Base-by-base conservation (phyloP, 2,888 invertebrate species). In the Timandra comae region DNA sequence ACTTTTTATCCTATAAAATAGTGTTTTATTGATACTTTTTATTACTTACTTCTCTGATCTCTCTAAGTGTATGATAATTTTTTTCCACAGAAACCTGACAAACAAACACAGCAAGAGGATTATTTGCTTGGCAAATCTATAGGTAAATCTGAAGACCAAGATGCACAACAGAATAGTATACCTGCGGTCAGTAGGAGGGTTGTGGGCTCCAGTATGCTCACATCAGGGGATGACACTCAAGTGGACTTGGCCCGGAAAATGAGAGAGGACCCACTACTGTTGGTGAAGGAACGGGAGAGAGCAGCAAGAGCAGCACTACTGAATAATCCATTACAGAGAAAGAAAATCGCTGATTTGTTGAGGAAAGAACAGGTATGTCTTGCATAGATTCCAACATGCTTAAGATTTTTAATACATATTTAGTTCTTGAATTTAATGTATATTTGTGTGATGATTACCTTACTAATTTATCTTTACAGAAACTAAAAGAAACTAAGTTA, bases 261-360 rank as follows among this genome's bases (percentile, higher is more conserved):
- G 43, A 90, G 97, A 64, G 98, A 98, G 73, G 98, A 98, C 86
- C 98, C 98, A 0, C 74, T 98, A 22, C 91, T 95, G 63, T 88
- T 93, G 2, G 97, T 98, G 4, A 94, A 93, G 56, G 94, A 96
- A 62, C 90, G 93, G 33, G 97, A 98, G 78, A 91, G 96, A 64
- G 97, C 98, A 61, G 93, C 94, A 0, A 86, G 94, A 23, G 91
- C 92, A 38, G 92, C 94, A 38, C 84, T 98, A 20, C 71, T 98
- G 2, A 94, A 96, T 55, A 98, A 98, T 86, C 98, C 98, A 1
- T 89, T 98, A 0, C 95, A 95, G 71, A 81, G 98, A 49, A 96
- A 95, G 48, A 92, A 93, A 59, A 81, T 98, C 1, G 91, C 96
- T 52, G 91, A 94, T 61, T 86, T 96, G 56, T 89, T 97, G 41